Conservation (phyloP, 1,140 invertebrate species). For the Drosophila dunni region DNA sequence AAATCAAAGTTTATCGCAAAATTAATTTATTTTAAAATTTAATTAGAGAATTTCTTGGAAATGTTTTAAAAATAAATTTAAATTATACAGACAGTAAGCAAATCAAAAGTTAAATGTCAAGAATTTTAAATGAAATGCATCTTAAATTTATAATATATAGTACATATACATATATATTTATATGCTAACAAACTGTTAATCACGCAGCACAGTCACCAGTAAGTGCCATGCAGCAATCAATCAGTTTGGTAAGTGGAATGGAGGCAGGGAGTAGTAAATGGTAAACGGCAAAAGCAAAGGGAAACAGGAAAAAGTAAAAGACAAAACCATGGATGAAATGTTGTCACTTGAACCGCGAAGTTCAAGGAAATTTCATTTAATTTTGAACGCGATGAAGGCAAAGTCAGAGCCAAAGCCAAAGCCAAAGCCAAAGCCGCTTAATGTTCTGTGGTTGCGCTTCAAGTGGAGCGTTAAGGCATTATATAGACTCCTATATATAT, state of each 20-base stretch:
- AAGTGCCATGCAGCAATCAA: slow-evolving; percentile 4
- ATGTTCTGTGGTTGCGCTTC: slow-evolving; percentile 42
- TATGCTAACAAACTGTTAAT: neutral
- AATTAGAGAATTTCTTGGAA: too few relatives aligned
- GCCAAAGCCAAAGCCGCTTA: slow-evolving; percentile 3
- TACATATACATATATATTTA: too few relatives aligned
- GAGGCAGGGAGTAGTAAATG: neutral
- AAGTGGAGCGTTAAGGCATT: slow-evolving; percentile 54
- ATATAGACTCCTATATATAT: neutral
- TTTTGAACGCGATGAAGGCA: slow-evolving; percentile 34
- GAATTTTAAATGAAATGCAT: too few relatives aligned
- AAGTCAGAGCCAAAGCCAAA: slow-evolving; percentile 20
- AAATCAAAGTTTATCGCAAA: too few relatives aligned
- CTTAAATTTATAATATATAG: too few relatives aligned
- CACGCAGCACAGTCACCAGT: neutral
- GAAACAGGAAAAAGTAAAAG: neutral
- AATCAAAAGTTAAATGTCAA: too few relatives aligned
- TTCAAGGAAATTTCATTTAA: slow-evolving; percentile 60
- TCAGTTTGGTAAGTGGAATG: slow-evolving; percentile 12
- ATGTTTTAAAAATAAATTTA: too few relatives aligned
- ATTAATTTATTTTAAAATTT: too few relatives aligned
- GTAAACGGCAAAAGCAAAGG: neutral
- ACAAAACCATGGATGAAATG: slow-evolving; percentile 25
- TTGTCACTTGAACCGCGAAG: slow-evolving; percentile 33
- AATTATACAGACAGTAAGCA: too few relatives aligned